Conservation (phyloP, 2,888 invertebrate species). For the Drosophila mimetica region DNA sequence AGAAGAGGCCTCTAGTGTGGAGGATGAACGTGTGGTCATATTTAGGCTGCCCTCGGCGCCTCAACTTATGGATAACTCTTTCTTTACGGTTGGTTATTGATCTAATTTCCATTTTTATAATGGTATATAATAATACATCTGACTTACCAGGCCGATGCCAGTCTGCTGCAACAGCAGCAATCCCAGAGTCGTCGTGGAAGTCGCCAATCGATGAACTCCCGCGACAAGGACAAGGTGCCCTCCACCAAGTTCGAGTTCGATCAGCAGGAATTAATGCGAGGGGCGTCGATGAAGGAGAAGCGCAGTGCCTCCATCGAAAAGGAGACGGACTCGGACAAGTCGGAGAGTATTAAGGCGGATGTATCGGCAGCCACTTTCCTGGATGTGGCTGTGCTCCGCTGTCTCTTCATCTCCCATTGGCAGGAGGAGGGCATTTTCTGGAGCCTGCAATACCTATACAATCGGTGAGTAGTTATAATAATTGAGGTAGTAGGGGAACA, state of each 20-base stretch:
- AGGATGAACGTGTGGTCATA: constrained; percentile 96
- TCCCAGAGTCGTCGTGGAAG: constrained; percentile 83
- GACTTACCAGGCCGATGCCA: constrained; percentile 88
- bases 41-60: constrained; percentile 92
- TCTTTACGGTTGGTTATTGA: constrained; percentile 88
- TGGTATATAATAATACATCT: rapidly evolving
- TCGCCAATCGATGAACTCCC: constrained; percentile 82
- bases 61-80: constrained; percentile 90
- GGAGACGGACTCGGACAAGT: constrained; percentile 89
- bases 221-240: constrained; percentile 80
- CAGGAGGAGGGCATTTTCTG: constrained; percentile 99
- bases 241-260: constrained; percentile 84
- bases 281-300: constrained; percentile 82
- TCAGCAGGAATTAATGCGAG: constrained; percentile 82
- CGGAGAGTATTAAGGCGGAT: constrained; percentile 85
- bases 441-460: constrained; percentile 96
- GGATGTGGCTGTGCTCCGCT: constrained; percentile 97
- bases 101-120: background rate
- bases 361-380: constrained; percentile 95
- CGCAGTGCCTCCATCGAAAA: constrained; percentile 89
- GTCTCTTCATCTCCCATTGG: constrained; percentile 98
- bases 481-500: no score
- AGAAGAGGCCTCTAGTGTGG: constrained; percentile 95
- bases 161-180: constrained; percentile 89
- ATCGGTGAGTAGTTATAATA: constrained; percentile 89